phyloP scores from a whole-genome alignment of 92 coral and sea anemone genomes.

The Chrysogorgia sp. region DNA sequence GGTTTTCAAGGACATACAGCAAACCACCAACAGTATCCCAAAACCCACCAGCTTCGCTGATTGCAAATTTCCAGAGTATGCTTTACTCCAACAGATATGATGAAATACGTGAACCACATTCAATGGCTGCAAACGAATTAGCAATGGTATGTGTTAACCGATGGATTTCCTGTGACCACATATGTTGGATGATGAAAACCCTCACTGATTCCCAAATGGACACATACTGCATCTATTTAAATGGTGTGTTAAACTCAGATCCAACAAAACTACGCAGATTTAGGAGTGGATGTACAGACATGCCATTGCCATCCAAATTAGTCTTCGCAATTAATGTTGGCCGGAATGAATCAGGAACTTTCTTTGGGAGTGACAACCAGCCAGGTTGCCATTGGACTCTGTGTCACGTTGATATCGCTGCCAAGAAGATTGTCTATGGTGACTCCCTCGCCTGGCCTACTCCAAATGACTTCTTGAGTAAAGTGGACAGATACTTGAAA shows the following conservation, averaged over 20 bases:
- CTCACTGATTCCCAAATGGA: constrained; percentile 36
- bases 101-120: constrained; percentile 18
- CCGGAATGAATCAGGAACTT: constrained; percentile 14
- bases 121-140: constrained; percentile 15
- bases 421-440: constrained; percentile 44
- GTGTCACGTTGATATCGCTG: constrained; percentile 37
- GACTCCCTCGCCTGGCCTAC: constrained; percentile 51
- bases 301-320: constrained; percentile 19
- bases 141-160: constrained; percentile 13
- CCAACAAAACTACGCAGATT: constrained; percentile 22
- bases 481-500: constrained; percentile 31
- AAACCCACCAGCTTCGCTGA: constrained; percentile 49
- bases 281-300: too few species aligned
- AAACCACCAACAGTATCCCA: constrained; percentile 23
- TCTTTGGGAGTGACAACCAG: constrained; percentile 33
- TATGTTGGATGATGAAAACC: constrained; percentile 31
- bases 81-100: constrained; percentile 50
- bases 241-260: constrained; percentile 22
- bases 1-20: constrained; percentile 48
- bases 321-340: constrained; percentile 49
- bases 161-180: constrained; percentile 49
- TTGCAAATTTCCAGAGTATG: constrained; percentile 46
- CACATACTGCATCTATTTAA: constrained; percentile 38
- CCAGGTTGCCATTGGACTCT: constrained; percentile 52
- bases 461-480: constrained; percentile 32